Conservation (phyloP, 2,888 invertebrate genomes). For the Lypha dubia region DNA sequence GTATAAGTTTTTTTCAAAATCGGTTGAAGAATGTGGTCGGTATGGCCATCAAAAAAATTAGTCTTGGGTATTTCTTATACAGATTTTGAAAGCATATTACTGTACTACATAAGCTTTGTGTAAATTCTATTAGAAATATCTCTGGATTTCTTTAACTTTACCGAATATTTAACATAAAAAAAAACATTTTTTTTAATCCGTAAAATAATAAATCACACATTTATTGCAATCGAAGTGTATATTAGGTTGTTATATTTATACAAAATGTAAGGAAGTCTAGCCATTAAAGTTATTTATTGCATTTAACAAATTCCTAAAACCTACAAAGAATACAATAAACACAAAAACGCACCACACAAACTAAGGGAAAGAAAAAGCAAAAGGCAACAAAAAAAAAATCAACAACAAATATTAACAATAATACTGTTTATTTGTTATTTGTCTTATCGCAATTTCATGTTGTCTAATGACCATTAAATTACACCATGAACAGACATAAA, state of each 20-base stretch:
- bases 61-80: too few relatives aligned
- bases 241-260: neutral
- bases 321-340: neutral
- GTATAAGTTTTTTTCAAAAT: too few relatives aligned
- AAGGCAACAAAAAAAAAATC: too few relatives aligned
- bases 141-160: too few relatives aligned
- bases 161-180: neutral
- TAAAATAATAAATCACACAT: neutral
- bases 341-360: neutral
- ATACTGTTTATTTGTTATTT: conserved; percentile 20
- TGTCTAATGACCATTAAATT: conserved; percentile 55
- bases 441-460: conserved; percentile 43
- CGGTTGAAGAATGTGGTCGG: too few relatives aligned
- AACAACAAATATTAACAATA: conserved; percentile 10
- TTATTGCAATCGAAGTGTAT: neutral
- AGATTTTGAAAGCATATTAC: too few relatives aligned
- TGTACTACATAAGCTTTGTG: too few relatives aligned
- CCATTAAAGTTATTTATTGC: conserved; percentile 32
- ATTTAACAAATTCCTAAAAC: conserved; percentile 36
- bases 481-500: conserved; percentile 53
- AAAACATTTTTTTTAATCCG: neutral
- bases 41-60: too few relatives aligned
- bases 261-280: neutral
- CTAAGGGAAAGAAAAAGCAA: neutral
- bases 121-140: too few relatives aligned